Evolutionary conservation across 1,140 invertebrate genomes (phyloP).

Genomic region (Radopholus similis): DNA sequence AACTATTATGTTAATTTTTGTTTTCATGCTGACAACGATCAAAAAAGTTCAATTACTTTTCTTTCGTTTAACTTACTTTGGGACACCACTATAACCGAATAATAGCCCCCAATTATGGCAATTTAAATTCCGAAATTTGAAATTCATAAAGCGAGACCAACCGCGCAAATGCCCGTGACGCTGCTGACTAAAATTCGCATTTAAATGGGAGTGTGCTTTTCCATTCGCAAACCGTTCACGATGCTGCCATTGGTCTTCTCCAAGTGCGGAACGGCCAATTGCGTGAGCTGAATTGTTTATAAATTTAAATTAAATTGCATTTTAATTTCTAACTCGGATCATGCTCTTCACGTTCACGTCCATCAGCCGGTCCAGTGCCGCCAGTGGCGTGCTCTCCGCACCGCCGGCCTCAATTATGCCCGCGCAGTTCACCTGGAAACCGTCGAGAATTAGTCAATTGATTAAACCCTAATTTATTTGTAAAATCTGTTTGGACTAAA

Average conservation of each 20-base stretch:
- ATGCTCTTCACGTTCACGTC: slow-evolving; percentile 73
- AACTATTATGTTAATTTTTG: no score
- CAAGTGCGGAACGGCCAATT: slow-evolving; percentile 78
- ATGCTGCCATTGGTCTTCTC: slow-evolving; percentile 77
- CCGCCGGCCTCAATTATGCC: slow-evolving; percentile 75
- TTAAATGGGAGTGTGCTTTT: background rate
- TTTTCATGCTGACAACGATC: no score
- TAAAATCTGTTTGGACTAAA: no score
- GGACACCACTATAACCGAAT: no score
- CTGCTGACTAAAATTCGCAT: slow-evolving; percentile 65
- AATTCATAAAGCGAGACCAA: slow-evolving; percentile 35
- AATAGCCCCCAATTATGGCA: background rate
- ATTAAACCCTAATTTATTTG: no score
- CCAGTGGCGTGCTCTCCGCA: slow-evolving; percentile 74
- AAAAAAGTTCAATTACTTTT: no score
- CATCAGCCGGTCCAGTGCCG: slow-evolving; percentile 75
- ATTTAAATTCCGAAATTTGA: slow-evolving; percentile 1
- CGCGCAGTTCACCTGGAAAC: slow-evolving; percentile 71
- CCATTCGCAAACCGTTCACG: slow-evolving; percentile 68
- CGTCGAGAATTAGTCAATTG: no score
- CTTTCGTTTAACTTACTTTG: no score
- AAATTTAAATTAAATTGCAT: background rate
- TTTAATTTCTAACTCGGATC: slow-evolving; percentile 50
- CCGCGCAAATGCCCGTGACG: slow-evolving; percentile 75
- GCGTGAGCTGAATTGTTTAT: slow-evolving; percentile 65